Evolutionary conservation across 23 tunicate species (phyloP), one percentile per base, ranked within the genome.

Genomic region (Botrylloides violaceus): DNA sequence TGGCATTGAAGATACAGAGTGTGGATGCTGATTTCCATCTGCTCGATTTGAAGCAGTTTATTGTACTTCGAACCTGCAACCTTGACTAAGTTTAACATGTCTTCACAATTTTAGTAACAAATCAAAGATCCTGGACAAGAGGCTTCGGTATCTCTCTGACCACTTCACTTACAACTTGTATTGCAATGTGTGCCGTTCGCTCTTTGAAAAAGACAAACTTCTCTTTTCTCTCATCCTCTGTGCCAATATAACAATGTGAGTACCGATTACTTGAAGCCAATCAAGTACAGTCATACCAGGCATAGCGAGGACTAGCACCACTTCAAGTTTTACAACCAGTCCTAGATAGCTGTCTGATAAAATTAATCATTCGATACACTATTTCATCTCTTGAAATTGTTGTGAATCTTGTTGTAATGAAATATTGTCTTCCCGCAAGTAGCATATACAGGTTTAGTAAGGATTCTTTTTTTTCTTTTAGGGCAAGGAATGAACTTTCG

Each of bases 101-200:
- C 19, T 26, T 32, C 53, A 43, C 15, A 43, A 7, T 43, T 7
- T 43, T 43, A 84, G 94, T 59, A 93, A 93, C 84, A 93, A 93
- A 47, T 84, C 98, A 24, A 81, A 81, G 81, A 93, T 84, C 7
- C 34, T 93, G 58, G 98, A 93, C 70, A 93, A 93, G 73, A 71
- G 98, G 7, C 77, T 93, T 15, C 81, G 98, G 2, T 93, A 93
- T 57, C 58, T 93, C 53, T 88, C 83, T 61, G 98, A 93, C 62
- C 93, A 84, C 84, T 93, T 93, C 89, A 93, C 98, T n/a, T 93
- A 93, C 94, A 93, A 86, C 66, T 66, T 93, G 50, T 93, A 93
- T 70, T 93, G 98, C 77, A 93, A 93, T 75, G 94, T 93, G 20
- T 93, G 98, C 73, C 84, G 98, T 25, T 93, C 98, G 53, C 78